phyloP scores from a whole-genome alignment of 2,797 vertebrate genomes.

The Chaetodon trifasciatus region DNA sequence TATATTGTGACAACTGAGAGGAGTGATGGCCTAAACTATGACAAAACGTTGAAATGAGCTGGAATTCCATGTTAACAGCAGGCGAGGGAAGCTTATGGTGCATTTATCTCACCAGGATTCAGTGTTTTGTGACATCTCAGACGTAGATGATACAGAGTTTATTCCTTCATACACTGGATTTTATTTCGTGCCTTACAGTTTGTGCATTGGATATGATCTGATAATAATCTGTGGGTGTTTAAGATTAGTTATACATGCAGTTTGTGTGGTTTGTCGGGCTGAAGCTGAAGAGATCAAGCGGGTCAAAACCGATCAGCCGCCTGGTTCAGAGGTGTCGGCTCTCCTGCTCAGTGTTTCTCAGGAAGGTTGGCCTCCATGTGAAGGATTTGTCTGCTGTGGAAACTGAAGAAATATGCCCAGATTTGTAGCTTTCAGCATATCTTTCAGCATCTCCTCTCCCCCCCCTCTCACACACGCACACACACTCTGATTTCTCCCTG shows the following conservation, averaged over 20 bases:
- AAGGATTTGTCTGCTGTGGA: conserved; percentile 60
- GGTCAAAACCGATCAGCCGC: conserved; percentile 26
- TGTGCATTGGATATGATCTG: not conserved
- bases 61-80: not conserved
- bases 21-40: too few species aligned
- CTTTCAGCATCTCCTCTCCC: conserved; percentile 34
- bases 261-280: conserved; percentile 11
- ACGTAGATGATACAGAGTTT: not conserved
- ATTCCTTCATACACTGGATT: not conserved
- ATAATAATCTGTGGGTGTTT: conserved; percentile 8
- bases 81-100: not conserved
- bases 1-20: not conserved
- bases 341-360: conserved; percentile 33
- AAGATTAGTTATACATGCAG: not conserved
- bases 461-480: not conserved
- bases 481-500: conserved; percentile 45
- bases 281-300: conserved; percentile 12
- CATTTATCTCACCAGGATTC: not conserved
- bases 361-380: conserved; percentile 37
- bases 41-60: too few species aligned
- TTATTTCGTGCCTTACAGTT: not conserved
- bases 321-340: conserved; percentile 17
- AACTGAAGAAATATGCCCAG: conserved; percentile 73
- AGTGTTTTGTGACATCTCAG: not conserved
- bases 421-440: conserved; percentile 69